These are phyloP conservation scores for Oscheius sp. DNA, from an alignment of 2,888 invertebrate species.

Conservation along the genomic window DNA sequence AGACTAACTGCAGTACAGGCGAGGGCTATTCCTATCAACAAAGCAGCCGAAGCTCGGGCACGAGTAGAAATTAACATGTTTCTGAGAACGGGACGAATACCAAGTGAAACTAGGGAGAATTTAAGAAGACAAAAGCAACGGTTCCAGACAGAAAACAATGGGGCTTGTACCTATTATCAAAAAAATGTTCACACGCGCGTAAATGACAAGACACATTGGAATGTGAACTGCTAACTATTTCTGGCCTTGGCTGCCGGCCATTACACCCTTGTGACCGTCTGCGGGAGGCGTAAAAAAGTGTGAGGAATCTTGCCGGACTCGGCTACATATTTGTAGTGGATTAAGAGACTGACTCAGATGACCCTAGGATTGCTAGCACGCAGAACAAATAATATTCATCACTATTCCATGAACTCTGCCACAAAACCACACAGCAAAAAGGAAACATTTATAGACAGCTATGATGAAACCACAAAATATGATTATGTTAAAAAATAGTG, in stretches of 20 bases:
- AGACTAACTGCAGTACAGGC: constrained; percentile 17
- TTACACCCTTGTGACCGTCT: background rate
- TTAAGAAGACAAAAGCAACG: constrained; percentile 6
- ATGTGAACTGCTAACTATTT: too few species aligned
- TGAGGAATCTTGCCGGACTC: background rate
- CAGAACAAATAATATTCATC: background rate
- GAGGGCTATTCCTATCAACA: constrained; percentile 9
- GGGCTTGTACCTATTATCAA: background rate
- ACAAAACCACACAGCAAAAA: constrained; percentile 6
- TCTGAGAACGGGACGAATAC: background rate
- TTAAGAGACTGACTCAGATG: constrained; percentile 3
- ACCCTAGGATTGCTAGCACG: background rate
- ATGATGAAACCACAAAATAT: background rate
- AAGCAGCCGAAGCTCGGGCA: background rate
- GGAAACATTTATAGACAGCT: background rate
- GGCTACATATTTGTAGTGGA: constrained; percentile 11
- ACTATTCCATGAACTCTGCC: background rate
- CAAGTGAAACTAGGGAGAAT: constrained; percentile 14
- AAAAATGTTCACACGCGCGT: background rate
- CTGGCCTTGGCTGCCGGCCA: too few species aligned
- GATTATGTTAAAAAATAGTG: constrained; percentile 2
- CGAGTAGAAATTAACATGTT: constrained; percentile 9
- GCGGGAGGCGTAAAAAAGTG: constrained; percentile 6
- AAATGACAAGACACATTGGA: too few species aligned
- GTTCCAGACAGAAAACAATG: constrained; percentile 13